Conservation (phyloP, 2,113 vertebrate species). For the Strigops habroptila region DNA sequence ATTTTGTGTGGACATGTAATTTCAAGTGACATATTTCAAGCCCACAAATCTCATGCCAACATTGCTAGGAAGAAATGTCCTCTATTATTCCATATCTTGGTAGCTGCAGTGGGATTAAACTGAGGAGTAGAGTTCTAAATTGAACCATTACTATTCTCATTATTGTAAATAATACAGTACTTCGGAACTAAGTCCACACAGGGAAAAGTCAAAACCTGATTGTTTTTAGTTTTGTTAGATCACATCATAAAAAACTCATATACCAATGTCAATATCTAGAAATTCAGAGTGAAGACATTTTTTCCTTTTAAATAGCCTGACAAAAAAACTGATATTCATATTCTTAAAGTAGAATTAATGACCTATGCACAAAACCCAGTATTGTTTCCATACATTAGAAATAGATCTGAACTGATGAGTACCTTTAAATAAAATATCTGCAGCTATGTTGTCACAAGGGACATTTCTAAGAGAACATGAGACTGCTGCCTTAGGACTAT, state of each 20-base stretch:
- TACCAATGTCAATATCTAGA: background rate
- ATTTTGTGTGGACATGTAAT: background rate
- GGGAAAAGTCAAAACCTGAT: background rate
- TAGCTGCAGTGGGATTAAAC: background rate
- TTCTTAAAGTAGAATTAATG: constrained; percentile 6
- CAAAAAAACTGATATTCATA: background rate
- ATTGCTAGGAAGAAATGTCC: background rate
- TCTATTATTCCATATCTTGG: background rate
- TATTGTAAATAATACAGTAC: background rate
- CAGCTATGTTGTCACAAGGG: background rate
- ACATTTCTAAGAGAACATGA: background rate
- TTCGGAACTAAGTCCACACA: background rate
- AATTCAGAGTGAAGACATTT: background rate
- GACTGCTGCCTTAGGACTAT: background rate
- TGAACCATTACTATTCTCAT: background rate
- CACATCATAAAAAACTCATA: background rate
- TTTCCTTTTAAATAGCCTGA: background rate
- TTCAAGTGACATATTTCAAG: background rate
- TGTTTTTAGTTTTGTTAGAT: background rate
- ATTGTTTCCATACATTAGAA: background rate
- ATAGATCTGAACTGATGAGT: background rate
- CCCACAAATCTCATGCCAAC: background rate
- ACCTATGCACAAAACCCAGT: background rate
- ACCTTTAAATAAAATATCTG: constrained; percentile 6
- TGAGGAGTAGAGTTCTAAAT: background rate